Evolutionary conservation across 1,140 invertebrate species (phyloP).

Genomic region (Chironomus tepperi): DNA sequence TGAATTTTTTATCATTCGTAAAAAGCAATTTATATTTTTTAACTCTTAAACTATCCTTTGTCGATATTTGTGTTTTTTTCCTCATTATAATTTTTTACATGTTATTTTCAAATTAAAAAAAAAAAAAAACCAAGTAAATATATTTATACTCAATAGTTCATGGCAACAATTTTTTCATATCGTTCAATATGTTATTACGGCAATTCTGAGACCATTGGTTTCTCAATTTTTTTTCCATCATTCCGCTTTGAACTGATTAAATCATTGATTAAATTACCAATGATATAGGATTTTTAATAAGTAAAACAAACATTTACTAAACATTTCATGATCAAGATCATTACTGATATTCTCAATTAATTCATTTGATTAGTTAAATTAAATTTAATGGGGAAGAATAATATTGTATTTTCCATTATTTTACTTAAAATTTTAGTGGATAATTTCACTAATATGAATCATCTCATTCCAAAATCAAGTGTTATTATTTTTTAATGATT

Average conservation of each 20-base stretch:
- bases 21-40: constrained; percentile 15
- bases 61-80: not conserved
- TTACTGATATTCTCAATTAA: too few species aligned
- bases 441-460: too few species aligned
- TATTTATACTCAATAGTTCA: constrained; percentile 6
- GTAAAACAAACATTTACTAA: constrained; percentile 13
- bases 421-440: too few species aligned
- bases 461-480: too few species aligned
- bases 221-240: not conserved
- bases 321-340: not conserved
- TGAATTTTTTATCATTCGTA: not conserved
- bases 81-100: not conserved
- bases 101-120: too few species aligned
- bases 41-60: constrained; percentile 13
- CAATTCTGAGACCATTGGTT: not conserved
- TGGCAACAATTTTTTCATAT: not conserved
- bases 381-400: too few species aligned
- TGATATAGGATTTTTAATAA: not conserved
- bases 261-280: too few species aligned
- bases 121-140: not conserved
- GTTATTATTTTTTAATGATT: too few species aligned
- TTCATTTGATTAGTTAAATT: too few species aligned
- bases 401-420: too few species aligned
- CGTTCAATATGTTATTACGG: not conserved
- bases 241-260: not conserved